Base-by-base conservation (phyloP, 1,140 invertebrate species). In the Oncopodura yosiiana region DNA sequence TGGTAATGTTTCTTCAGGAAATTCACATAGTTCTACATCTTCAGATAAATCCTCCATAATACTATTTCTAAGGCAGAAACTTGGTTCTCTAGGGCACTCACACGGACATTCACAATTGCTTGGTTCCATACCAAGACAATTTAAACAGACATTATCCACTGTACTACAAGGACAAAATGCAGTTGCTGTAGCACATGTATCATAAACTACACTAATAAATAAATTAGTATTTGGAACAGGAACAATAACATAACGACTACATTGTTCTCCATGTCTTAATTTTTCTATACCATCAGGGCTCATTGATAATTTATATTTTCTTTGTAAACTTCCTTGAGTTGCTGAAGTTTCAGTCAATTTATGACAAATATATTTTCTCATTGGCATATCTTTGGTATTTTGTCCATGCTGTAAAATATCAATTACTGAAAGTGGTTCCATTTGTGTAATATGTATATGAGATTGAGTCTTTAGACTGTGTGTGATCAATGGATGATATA, bases 101-200 rank as follows among this genome's bases (percentile, higher is more conserved):
- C 91, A 95, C 0, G 91, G 91, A 71, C 91, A 95, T 69, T 95
- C 92, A 65, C 91, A 94, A 64, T 92, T 89, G 5, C 80, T 88
- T 71, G 91, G 88, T 68, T 94, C 92, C 87, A 94, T 91, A 18
- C 88, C 77, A 69, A 91, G 84, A 68, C 91, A 95, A 67, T 94
- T 94, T 3, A 95, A 74, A 68, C 91, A 95, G 0, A 86, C 72
- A 18, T 88, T 78, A 69, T 94, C 87, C 53, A 84, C 84, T 68
- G 87, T 89, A 67, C 87, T 92, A 66, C 90, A 95, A 0, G 90
- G 90, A 70, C 90, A 94, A 68, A 94, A 94, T 5, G 89, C 86
- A 11, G 74, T 82, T 65, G 76, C 70, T 4, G 81, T 76, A 65
- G 84, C 82, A 69, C 88, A 90, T 0, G 85, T 86, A 38, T 84